Evolutionary conservation across 2,888 invertebrate genomes (phyloP), one percentile per base, ranked within the genome.

Genomic region (Acanthococcus lagerstroemiae): DNA sequence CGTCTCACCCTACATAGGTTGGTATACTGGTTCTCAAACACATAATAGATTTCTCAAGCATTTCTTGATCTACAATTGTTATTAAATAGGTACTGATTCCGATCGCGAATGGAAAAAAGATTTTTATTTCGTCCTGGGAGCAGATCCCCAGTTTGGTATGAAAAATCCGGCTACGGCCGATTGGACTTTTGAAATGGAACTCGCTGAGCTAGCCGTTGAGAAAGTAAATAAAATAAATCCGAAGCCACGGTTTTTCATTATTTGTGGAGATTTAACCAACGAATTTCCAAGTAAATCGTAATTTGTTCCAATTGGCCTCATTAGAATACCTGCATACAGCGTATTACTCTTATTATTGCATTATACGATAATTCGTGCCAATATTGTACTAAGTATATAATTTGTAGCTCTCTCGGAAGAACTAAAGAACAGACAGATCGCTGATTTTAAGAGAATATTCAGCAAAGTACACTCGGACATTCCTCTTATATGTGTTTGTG

Each of bases 181-280:
- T 9, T 80, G 80, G 79, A 74, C 76, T 30, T 72, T 75, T 69
- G 80, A 80, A 72, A 75, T 78, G 12, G 68, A 69, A 19, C 71
- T 78, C 30, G 72, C 76, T 0, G 70, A 71, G 54, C 70, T 72
- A 58, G 72, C 75, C 12, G 76, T 81, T 15, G 58, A 72, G 7
- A 74, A 74, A 63, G 73, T 77, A 5, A 80, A 81, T 71, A 55
- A 68, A 7, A 74, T 80, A 74, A 69, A 69, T 2, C 79, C 80
- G 1, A 74, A 72, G 19, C 80, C 79, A n/a, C 73, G 73, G 56
- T 80, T 80, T 70, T 74, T 78, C 68, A 73, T 79, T 12, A 74
- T 80, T 21, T 80, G 79, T 72, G 80, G 80, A 1, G 80, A 80
- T 71, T 72, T 81, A 67, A 72, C 78, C 26, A 76, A 80, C 73